Percentiles rank a stretch among this genome's conserved stretches.
phyloP scores from a whole-genome alignment of 2,113 vertebrate species.

The Heterotilapia buettikoferi region DNA sequence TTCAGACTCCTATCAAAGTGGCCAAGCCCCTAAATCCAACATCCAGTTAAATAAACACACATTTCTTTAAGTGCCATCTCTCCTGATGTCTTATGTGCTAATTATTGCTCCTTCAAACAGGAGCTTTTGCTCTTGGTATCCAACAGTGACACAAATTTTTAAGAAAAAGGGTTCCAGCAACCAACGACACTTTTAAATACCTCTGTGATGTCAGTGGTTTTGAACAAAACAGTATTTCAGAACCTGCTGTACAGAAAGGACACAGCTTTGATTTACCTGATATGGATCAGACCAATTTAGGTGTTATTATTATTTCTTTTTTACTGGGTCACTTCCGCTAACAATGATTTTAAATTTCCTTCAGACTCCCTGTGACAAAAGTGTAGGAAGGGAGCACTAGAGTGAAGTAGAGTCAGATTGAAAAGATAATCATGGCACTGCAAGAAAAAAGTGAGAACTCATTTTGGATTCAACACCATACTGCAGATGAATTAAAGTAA shows the following conservation, averaged over 20 bases:
- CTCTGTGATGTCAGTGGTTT: neutral
- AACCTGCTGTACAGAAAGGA: neutral
- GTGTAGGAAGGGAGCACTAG: neutral
- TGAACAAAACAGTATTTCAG: neutral
- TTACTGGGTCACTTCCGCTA: neutral
- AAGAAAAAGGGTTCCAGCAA: neutral
- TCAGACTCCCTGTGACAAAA: neutral
- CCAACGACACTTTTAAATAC: neutral
- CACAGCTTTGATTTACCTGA: neutral
- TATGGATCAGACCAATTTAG: neutral
- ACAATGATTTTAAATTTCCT: neutral
- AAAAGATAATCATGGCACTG: neutral
- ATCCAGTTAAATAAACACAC: neutral
- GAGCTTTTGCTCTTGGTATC: neutral
- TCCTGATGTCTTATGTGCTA: neutral
- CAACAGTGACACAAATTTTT: neutral
- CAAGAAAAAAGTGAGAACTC: neutral
- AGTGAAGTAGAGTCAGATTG: neutral
- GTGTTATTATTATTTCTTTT: rapidly evolving
- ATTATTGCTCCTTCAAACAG: neutral
- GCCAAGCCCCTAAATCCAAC: neutral
- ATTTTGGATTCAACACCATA: neutral
- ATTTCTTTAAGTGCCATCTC: neutral
- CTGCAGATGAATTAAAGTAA: neutral
- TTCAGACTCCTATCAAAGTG: neutral